These are phyloP conservation scores for Papilio protenor DNA, from an alignment of 2,888 invertebrate species.

Conservation along the genomic window DNA sequence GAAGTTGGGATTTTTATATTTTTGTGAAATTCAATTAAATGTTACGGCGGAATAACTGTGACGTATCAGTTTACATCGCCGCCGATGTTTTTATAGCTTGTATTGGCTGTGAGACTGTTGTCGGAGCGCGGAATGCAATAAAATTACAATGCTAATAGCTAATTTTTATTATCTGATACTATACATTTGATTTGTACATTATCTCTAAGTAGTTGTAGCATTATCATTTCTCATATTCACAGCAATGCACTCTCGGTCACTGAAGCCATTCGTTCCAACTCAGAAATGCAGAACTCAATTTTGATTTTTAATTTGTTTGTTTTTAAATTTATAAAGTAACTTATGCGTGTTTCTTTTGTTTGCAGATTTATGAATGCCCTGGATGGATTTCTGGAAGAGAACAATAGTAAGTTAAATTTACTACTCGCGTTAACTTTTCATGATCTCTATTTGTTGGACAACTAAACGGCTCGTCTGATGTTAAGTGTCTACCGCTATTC, in stretches of 20 bases:
- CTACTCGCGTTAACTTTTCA: neutral
- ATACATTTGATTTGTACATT: conserved; percentile 27
- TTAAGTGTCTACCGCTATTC: neutral
- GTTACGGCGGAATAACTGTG: conserved; percentile 71
- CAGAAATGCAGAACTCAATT: neutral
- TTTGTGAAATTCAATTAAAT: conserved; percentile 81
- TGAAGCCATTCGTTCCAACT: neutral
- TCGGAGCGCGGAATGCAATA: conserved; percentile 59
- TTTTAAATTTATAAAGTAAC: conserved; percentile 44
- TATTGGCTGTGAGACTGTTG: conserved; percentile 59
- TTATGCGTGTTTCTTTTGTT: conserved; percentile 63
- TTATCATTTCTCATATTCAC: conserved; percentile 20
- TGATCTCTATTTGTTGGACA: neutral
- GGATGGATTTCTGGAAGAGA: conserved; percentile 71
- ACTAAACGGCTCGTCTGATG: neutral
- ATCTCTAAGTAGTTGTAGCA: conserved; percentile 6
- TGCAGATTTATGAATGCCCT: conserved; percentile 75
- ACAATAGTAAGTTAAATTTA: conserved; percentile 67
- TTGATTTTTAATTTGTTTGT: neutral
- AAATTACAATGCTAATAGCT: conserved; percentile 55
- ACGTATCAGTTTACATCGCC: conserved; percentile 74
- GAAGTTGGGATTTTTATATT: conserved; percentile 72
- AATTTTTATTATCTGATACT: conserved; percentile 48
- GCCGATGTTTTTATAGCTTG: conserved; percentile 62
- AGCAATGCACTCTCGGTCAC: no score